phyloP scores from a whole-genome alignment of 2,113 vertebrate species.

The Ophiodon elongatus region DNA sequence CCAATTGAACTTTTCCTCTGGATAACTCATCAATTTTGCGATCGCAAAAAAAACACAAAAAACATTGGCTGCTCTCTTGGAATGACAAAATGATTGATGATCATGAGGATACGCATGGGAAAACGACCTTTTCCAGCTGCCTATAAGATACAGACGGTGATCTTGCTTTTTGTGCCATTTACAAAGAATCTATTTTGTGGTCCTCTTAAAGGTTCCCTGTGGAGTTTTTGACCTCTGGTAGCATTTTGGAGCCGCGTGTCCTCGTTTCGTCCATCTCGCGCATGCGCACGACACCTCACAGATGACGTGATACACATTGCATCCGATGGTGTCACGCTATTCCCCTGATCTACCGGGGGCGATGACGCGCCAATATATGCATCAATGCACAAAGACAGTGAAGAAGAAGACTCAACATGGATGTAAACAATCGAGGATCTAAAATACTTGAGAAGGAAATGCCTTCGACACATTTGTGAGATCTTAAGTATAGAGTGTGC shows the following conservation, averaged over 20 bases:
- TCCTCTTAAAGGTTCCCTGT: neutral
- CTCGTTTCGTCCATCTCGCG: too few relatives aligned
- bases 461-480: neutral
- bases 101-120: too few relatives aligned
- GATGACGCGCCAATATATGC: neutral
- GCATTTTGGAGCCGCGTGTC: neutral
- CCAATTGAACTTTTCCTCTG: too few relatives aligned
- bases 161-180: neutral
- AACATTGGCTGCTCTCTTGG: neutral
- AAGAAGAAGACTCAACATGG: neutral
- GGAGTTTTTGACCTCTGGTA: neutral
- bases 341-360: too few relatives aligned
- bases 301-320: too few relatives aligned
- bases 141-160: neutral
- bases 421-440: neutral
- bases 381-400: neutral
- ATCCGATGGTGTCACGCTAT: neutral
- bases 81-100: too few relatives aligned
- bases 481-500: neutral
- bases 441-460: neutral
- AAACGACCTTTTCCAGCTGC: neutral
- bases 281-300: too few relatives aligned
- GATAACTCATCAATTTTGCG: too few relatives aligned
- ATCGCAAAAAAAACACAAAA: neutral
- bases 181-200: neutral